These are phyloP conservation scores for Nycticryphes semicollaris DNA, from an alignment of 2,113 vertebrate species.

Conservation along the genomic window DNA sequence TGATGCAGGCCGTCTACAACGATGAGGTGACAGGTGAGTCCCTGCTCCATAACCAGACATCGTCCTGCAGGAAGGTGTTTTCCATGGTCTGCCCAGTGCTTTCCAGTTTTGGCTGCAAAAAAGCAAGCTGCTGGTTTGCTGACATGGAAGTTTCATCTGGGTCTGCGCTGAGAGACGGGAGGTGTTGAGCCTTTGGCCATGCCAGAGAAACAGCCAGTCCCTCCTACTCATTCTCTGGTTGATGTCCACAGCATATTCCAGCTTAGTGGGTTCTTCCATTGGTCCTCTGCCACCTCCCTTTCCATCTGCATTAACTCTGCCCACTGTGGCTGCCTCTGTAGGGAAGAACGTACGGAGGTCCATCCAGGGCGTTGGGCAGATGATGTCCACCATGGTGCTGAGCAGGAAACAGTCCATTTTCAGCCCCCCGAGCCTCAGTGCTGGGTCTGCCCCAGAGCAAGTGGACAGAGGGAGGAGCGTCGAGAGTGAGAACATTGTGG, in stretches of 20 bases:
- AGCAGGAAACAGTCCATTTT: slow-evolving; percentile 92
- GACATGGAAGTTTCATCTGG: background rate
- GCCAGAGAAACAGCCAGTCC: background rate
- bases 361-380: slow-evolving; percentile 96
- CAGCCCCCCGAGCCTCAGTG: slow-evolving; percentile 65
- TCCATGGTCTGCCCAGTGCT: background rate
- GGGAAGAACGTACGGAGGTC: slow-evolving; percentile 93
- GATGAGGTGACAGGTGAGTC: slow-evolving; percentile 85
- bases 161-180: background rate
- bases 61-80: background rate
- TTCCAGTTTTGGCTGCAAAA: background rate
- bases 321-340: background rate
- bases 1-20: slow-evolving; percentile 70
- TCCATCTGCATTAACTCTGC: background rate
- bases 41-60: background rate
- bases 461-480: slow-evolving; percentile 83
- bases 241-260: background rate
- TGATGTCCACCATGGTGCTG: slow-evolving; percentile 98
- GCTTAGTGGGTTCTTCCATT: background rate
- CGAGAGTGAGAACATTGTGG: slow-evolving; percentile 89
- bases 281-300: background rate
- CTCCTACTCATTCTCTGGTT: background rate
- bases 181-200: background rate
- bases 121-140: background rate
- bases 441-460: slow-evolving; percentile 61